Percentiles rank a stretch among this genome's conserved stretches.
These are phyloP conservation scores for Napeogenes inachia DNA, from an alignment of 2,888 invertebrate species.

Conservation along the genomic window DNA sequence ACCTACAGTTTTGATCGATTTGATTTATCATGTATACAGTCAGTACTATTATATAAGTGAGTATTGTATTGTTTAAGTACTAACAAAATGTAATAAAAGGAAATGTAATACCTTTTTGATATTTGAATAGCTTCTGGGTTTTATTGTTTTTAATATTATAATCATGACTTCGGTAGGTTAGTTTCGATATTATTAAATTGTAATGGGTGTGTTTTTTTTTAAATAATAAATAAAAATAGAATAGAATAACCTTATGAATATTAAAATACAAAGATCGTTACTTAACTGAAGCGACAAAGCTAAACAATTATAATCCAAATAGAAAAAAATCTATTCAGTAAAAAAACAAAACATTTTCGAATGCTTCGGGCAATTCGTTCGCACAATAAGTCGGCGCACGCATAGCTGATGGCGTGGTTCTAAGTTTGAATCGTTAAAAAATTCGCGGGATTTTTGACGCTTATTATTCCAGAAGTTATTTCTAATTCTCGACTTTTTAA, in stretches of 20 bases:
- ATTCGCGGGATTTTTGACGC: conserved; percentile 45
- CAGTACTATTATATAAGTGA: neutral
- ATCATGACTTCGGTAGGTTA: no score
- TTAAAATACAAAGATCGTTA: neutral
- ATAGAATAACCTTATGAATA: neutral
- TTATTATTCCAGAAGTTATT: conserved; percentile 50
- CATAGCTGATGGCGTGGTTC: conserved; percentile 46
- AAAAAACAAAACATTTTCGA: conserved; percentile 4
- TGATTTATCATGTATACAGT: neutral
- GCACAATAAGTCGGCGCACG: conserved; percentile 45
- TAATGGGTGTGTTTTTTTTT: no score
- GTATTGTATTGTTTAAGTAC: conserved; percentile 6
- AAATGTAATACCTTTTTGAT: neutral
- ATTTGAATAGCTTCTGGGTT: no score
- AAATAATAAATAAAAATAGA: neutral
- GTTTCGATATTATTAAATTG: no score
- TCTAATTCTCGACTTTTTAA: conserved; percentile 35
- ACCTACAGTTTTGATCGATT: conserved; percentile 9
- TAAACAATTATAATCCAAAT: conserved; percentile 13
- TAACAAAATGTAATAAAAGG: conserved; percentile 6
- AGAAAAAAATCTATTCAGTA: conserved; percentile 5
- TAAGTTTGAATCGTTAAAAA: no score
- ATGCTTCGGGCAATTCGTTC: conserved; percentile 14
- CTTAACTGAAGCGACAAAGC: neutral
- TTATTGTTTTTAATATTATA: no score